Evolutionary conservation across 2,888 invertebrate species (phyloP), one percentile per base, ranked within the genome.

Genomic region (Drosophila seclusa): DNA sequence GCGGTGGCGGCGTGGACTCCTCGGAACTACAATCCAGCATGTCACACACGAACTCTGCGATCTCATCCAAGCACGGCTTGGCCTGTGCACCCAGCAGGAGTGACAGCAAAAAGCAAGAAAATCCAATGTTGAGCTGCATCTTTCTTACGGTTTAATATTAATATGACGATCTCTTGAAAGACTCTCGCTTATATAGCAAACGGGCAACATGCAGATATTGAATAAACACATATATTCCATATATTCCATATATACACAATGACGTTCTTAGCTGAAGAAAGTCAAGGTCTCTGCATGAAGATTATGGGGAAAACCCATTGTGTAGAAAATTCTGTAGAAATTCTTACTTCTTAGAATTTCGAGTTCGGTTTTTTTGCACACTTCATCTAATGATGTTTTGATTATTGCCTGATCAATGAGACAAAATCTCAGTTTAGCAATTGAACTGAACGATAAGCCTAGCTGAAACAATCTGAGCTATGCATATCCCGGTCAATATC

Each of bases 401-500:
- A n/a, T n/a, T n/a, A n/a, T n/a, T n/a, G n/a, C n/a, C n/a, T n/a
- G n/a, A n/a, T n/a, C n/a, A n/a, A n/a, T n/a, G n/a, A n/a, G n/a
- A n/a, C n/a, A n/a, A n/a, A n/a, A n/a, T n/a, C n/a, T n/a, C n/a
- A n/a, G n/a, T n/a, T n/a, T n/a, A n/a, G n/a, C n/a, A n/a, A n/a
- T n/a, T n/a, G 57, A 78, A 61, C 66, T 34, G 18, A 50, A 5
- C 60, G 83, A 84, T 84, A 84, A 84, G 87, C 87, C 52, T 55
- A 27, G 18, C 29, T 42, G 32, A 55, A 50, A 27, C 27, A 48
- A 38, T 32, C 38, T 16, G 24, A 21, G 21, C 34, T 68, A 64
- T 18, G 18, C 34, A 1, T 88, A 78, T 32, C 89, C 83, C 5
- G 82, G 82, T 8, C 49, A 53, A 27, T 78, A 85, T 29, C 38